phyloP scores from a whole-genome alignment of 1,140 invertebrate species.

The Lamellibrachia luymesi region DNA sequence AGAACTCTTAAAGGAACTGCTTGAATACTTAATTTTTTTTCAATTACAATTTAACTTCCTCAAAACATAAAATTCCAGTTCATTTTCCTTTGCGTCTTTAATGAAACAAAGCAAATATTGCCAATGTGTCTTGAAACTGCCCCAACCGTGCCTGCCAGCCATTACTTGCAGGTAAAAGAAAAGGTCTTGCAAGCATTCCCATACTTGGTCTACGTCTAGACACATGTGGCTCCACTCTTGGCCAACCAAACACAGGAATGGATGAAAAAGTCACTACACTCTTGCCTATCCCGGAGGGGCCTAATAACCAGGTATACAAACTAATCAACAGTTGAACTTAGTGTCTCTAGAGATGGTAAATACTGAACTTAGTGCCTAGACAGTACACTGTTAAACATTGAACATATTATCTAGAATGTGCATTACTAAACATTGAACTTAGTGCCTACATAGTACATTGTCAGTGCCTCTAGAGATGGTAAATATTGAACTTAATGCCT shows the following conservation, averaged over 20 bases:
- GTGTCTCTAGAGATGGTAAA: neutral
- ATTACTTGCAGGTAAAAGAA: neutral
- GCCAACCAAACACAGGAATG: neutral
- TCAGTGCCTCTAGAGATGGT: too few relatives aligned
- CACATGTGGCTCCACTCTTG: neutral
- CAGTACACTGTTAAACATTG: too few relatives aligned
- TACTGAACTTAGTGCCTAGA: too few relatives aligned
- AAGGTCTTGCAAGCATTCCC: neutral
- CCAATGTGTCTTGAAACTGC: neutral
- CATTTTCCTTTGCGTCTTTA: neutral
- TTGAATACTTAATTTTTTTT: neutral
- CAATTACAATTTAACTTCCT: neutral
- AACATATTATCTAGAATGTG: too few relatives aligned
- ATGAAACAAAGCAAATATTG: neutral
- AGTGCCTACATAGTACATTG: too few relatives aligned
- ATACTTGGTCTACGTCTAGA: neutral
- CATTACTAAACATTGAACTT: too few relatives aligned
- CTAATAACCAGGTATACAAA: neutral
- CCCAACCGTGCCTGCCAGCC: neutral
- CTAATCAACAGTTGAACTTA: neutral
- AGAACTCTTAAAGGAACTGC: too few relatives aligned
- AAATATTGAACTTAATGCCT: too few relatives aligned
- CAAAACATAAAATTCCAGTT: neutral
- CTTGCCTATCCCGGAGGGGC: too few relatives aligned
- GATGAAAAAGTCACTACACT: neutral